Evolutionary conservation across 2,888 invertebrate species (phyloP).

Genomic region (Polia nebulosa): DNA sequence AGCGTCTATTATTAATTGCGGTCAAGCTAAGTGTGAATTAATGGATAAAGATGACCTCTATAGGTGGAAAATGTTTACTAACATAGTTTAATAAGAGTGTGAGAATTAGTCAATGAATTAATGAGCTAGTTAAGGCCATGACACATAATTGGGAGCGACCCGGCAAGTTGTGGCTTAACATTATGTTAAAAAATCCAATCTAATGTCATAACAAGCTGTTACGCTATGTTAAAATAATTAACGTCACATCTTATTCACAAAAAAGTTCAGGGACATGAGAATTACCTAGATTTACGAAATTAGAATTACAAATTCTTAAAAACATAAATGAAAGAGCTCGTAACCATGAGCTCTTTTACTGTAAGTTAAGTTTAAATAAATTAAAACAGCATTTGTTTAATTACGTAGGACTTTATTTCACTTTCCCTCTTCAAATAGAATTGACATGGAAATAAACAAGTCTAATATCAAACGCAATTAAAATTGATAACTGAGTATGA

Average conservation of each 20-base stretch:
- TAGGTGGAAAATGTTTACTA: conserved; percentile 39
- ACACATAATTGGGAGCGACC: conserved; percentile 38
- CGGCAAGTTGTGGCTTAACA: conserved; percentile 23
- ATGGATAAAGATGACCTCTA: conserved; percentile 42
- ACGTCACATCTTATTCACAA: conserved; percentile 17
- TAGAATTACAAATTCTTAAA: conserved; percentile 6
- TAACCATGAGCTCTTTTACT: background rate
- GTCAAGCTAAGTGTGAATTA: conserved; percentile 45
- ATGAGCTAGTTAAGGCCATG: conserved; percentile 48
- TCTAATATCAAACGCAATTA: conserved; percentile 37
- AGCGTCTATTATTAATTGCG: conserved; percentile 34
- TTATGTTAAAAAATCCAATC: conserved; percentile 18
- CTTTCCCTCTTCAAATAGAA: conserved; percentile 15
- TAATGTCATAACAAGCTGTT: conserved; percentile 30
- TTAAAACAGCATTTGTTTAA: background rate
- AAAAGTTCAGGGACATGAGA: conserved; percentile 37
- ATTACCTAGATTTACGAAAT: conserved; percentile 13
- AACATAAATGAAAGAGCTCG: background rate
- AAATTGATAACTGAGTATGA: conserved; percentile 23
- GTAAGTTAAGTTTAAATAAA: too few relatives aligned
- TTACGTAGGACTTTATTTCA: background rate
- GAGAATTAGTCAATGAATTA: conserved; percentile 58
- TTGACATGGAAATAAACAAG: conserved; percentile 18
- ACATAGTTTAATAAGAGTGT: conserved; percentile 23
- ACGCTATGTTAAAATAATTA: conserved; percentile 1